Evolutionary conservation across 2,113 vertebrate species (phyloP), one percentile per base, ranked within the genome.

Genomic region (Plestiodon gilberti): DNA sequence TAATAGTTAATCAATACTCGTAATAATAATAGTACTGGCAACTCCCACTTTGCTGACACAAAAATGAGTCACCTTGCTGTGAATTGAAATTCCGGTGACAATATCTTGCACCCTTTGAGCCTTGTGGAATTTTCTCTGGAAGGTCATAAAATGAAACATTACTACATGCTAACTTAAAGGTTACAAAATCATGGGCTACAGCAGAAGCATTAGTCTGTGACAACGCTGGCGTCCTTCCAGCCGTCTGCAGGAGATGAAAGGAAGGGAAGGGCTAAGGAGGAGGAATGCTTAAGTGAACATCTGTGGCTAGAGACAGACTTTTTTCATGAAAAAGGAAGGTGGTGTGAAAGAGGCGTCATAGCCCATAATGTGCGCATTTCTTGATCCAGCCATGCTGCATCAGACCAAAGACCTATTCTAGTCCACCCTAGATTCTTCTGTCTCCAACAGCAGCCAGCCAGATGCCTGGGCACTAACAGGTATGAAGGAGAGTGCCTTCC

Each of bases 101-200:
- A 80, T 82, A 87, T 86, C 92, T 84, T 92, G 76, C 81, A 90
- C 88, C 87, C 91, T 89, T 92, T 90, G 83, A 95, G 89, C 80
- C 90, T 93, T 93, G 82, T 89, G 89, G 89, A 94, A 89, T 93
- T 95, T 92, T 95, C 93, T 94, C 73, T 87, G 86, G 85, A 84
- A 94, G 91, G 89, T 94, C 92, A 89, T 95, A 95, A 96, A 96
- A 94, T 93, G 93, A 96, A 95, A 89, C 93, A 93, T 92, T 91
- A 92, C 30, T 88, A 87, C 86, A 87, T 81, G 83, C 81, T 90
- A 89, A 87, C 86, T 93, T 91, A 94, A 94, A 96, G 93, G 95
- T 95, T 91, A 85, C 83, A 78, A 92, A 96, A 96, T 90, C 87
- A 91, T 14, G 82, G 85, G 88, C 91, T 87, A 33, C 93, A 93